Evolutionary conservation across 1,140 invertebrate species (phyloP), one percentile per base, ranked within the genome.

Genomic region (Stenopsyche tienmushanensis): DNA sequence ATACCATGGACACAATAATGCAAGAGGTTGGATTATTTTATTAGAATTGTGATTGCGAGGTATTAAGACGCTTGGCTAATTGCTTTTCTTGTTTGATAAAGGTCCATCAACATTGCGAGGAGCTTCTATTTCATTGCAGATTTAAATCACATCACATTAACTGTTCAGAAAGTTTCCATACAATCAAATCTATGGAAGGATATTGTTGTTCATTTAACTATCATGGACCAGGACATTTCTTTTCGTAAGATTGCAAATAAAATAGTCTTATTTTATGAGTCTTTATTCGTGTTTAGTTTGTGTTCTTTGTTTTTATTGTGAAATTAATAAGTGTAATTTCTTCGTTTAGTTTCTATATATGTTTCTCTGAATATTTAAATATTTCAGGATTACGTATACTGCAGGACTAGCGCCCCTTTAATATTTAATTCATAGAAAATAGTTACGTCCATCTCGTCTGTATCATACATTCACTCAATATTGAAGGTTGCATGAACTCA

Each of bases 151-250:
- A 20, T 1, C 0, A 8, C 1, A 54, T 65, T 0, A 34, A 52
- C 34, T 69, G 67, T 39, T 3, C 20, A 18, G 15, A 62, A 20
- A 47, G 41, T 41, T 69, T 69, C 18, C n/a, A 34, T 1, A 42
- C 21, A 3, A 50, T 58, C 5, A 65, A 58, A 25, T 58, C 63
- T 0, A 58, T 65, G 29, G 67, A 63, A 53, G 67, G 67, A 45
- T 69, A 57, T 44, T 69, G 67, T 39, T 69, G 67, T 34, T 57
- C 67, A 5, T 69, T 65, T 34, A 65, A 69, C 45, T 59, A 59
- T 29, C 25, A 18, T 34, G 63, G 63, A 44, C 64, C 24, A 10
- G 57, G 49, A 34, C 15, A n/a, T n/a, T n/a, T n/a, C n/a, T 47
- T 8, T 17, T 47, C 5, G 45, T 17, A 7, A n/a, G n/a, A n/a